Conservation (phyloP, 2,888 invertebrate species). For the Acleris sparsana region DNA sequence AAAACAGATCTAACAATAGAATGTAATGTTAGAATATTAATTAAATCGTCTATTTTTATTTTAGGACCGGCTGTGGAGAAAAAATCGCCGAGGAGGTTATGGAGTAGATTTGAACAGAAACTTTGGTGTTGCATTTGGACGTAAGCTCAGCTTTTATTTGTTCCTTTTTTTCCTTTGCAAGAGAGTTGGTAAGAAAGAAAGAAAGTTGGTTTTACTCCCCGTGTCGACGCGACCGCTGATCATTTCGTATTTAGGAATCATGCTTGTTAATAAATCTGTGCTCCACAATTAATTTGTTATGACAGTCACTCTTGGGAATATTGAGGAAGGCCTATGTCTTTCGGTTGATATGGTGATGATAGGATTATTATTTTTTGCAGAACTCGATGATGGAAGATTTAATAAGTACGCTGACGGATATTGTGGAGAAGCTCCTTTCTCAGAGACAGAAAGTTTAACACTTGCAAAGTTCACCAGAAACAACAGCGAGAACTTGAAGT, state of each 20-base stretch:
- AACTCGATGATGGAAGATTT: slow-evolving; percentile 48
- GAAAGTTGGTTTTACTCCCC: no score
- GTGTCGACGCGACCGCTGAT: no score
- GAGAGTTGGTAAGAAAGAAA: no score
- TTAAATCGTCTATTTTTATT: slow-evolving; percentile 29
- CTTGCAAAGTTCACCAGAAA: slow-evolving; percentile 63
- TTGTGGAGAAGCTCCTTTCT: slow-evolving; percentile 75
- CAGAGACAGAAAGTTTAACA: slow-evolving; percentile 75
- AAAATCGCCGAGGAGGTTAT: slow-evolving; percentile 75
- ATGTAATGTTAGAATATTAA: no score
- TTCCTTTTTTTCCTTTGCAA: no score
- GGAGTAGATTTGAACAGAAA: slow-evolving; percentile 87
- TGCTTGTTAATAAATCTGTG: no score
- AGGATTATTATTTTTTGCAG: slow-evolving; percentile 42
- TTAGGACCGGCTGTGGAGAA: slow-evolving; percentile 85
- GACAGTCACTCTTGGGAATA: no score
- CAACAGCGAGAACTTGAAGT: slow-evolving; percentile 60
- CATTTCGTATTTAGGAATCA: no score
- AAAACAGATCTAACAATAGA: no score
- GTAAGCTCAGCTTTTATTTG: slow-evolving; percentile 3
- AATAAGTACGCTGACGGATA: slow-evolving; percentile 50
- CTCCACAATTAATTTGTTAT: no score
- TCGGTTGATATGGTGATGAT: no score
- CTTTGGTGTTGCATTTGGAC: slow-evolving; percentile 81
- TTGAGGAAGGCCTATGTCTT: no score